Base-by-base conservation (phyloP, 1,140 invertebrate genomes). In the Drosophila pruinosa region DNA sequence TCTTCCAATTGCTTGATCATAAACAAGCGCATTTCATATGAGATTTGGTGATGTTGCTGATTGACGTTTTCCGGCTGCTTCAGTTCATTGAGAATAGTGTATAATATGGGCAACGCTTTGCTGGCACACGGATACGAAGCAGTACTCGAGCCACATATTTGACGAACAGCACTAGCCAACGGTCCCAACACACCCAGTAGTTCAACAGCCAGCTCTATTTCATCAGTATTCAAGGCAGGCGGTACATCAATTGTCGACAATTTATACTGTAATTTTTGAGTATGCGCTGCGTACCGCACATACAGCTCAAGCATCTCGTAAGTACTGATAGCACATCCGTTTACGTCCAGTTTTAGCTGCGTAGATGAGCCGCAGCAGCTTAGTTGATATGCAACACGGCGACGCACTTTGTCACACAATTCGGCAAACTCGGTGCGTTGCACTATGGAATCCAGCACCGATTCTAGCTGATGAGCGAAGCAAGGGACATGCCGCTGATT, bases 1-100 rank as follows among this genome's bases (percentile, higher is more conserved):
- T 64, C 48, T n/a, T 76, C 53, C 1, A 78, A 31, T 19, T 39
- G 58, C 1, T 26, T 36, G 17, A 68, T 62, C 8, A 72, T n/a
- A 61, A 69, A 73, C 22, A 69, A 8, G 3, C 73, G 73, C 48
- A 76, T 8, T n/a, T 78, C 73, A 38, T 75, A 56, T 7, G 41
- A 17, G 5, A 64, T 3, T 34, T 68, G 48, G 15, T 62, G 57
- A 15, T 56, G 59, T 15, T 70, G 50, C 24, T 63, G 58, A 7
- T 63, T 50, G 8, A 57, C 26, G 4, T 38, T 31, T 14, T 68
- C 22, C 5, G 36, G 43, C 19, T 63, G 69, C 24, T 68, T 75
- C 5, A 78, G 19, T 45, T 78, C 69, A n/a, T 72, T 58, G 6
- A 77, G 56, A 10, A 77, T 26, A 3, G 75, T 77, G 4, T 45